These are phyloP conservation scores for Andrena marginata DNA, from an alignment of 2,888 invertebrate species.

Conservation along the genomic window DNA sequence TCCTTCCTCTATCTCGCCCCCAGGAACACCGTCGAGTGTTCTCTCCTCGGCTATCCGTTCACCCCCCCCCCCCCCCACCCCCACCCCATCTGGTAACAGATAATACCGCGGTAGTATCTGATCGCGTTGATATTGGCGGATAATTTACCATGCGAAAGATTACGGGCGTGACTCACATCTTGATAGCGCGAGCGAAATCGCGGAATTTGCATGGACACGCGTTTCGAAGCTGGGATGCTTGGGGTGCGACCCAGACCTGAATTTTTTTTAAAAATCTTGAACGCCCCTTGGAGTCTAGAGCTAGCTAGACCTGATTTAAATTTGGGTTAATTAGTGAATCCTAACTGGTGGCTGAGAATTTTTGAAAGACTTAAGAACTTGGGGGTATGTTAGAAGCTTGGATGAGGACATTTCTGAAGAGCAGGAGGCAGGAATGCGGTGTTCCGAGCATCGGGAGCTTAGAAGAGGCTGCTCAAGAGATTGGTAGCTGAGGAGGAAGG, in stretches of 20 bases:
- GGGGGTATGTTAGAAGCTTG: not conserved
- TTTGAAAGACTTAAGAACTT: too few relatives aligned
- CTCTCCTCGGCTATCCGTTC: conserved; percentile 15
- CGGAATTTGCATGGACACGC: conserved; percentile 61
- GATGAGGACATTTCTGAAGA: not conserved
- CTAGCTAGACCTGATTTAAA: too few relatives aligned
- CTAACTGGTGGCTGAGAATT: too few relatives aligned
- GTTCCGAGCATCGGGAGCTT: not conserved
- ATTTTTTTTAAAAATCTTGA: too few relatives aligned
- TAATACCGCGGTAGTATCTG: conserved; percentile 73
- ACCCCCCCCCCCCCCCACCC: conserved; percentile 13
- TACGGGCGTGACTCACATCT: conserved; percentile 69
- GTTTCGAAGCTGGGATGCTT: not conserved
- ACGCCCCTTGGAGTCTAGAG: too few relatives aligned
- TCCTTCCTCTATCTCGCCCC: conserved; percentile 11
- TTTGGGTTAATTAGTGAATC: too few relatives aligned
- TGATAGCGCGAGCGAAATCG: conserved; percentile 34
- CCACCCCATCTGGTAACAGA: conserved; percentile 56
- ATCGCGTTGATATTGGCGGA: conserved; percentile 76
- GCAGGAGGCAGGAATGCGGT: too few relatives aligned
- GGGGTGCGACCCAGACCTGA: too few relatives aligned
- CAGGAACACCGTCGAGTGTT: not conserved
- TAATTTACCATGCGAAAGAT: conserved; percentile 75
- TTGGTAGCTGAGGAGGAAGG: not conserved
- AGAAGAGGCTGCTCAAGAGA: not conserved